These are phyloP conservation scores for Vulpes lagopus DNA, from an alignment of 2,113 vertebrate species.

Conservation along the genomic window DNA sequence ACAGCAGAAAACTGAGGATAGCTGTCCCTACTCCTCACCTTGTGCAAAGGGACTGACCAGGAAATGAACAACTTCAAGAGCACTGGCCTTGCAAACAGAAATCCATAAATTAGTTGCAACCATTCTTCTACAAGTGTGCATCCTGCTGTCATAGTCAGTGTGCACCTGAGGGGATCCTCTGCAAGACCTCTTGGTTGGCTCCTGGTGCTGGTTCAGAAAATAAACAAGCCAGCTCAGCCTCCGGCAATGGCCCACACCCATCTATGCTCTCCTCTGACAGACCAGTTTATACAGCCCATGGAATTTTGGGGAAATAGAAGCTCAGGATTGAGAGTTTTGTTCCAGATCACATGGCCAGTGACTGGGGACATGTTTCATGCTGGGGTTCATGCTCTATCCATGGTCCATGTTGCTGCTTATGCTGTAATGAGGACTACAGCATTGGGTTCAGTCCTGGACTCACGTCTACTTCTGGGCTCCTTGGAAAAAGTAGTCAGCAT, in stretches of 20 bases:
- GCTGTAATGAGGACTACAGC: background rate
- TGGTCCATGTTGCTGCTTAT: background rate
- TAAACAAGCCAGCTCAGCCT: background rate
- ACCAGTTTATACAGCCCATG: background rate
- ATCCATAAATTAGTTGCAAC: background rate
- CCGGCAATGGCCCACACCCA: background rate
- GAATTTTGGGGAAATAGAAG: background rate
- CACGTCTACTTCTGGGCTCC: background rate
- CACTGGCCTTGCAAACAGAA: background rate
- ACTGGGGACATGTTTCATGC: background rate
- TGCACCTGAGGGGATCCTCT: background rate
- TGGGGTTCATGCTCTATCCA: background rate
- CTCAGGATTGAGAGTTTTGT: background rate
- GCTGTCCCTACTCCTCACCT: background rate
- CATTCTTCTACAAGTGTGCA: background rate
- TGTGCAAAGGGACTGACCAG: background rate
- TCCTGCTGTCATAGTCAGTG: background rate
- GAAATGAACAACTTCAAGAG: background rate
- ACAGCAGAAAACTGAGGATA: background rate
- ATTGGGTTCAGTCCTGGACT: background rate
- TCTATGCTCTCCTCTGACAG: background rate
- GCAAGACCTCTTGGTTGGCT: background rate
- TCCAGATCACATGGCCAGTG: background rate
- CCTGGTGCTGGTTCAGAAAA: background rate
- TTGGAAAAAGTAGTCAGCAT: background rate